phyloP scores from a whole-genome alignment of 2,888 invertebrate species.

The Netelia fuscicornis region DNA sequence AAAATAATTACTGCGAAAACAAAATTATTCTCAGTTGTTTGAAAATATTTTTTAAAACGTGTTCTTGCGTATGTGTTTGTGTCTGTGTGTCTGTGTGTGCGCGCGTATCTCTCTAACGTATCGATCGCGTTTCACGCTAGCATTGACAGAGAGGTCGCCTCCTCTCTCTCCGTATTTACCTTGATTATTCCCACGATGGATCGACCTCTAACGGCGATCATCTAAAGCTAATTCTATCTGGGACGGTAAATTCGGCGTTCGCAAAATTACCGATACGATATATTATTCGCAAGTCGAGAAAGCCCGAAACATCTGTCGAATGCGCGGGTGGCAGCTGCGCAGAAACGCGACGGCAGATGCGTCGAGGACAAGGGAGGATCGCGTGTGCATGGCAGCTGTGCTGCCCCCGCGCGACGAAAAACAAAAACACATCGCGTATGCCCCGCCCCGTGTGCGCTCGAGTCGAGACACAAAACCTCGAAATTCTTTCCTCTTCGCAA shows the following conservation, averaged over 20 bases:
- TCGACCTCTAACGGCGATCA: constrained; percentile 74
- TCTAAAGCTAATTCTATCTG: constrained; percentile 51
- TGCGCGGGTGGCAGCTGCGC: constrained; percentile 77
- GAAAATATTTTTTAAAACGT: too few relatives aligned
- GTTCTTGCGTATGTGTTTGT: not conserved
- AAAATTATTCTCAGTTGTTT: not conserved
- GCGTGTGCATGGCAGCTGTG: constrained; percentile 67
- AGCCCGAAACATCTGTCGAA: constrained; percentile 67
- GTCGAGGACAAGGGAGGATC: constrained; percentile 40
- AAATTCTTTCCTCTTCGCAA: too few relatives aligned
- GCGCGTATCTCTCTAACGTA: not conserved
- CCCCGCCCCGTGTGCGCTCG: too few relatives aligned
- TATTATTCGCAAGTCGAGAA: constrained; percentile 25
- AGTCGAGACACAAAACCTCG: too few relatives aligned
- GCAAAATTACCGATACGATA: constrained; percentile 11
- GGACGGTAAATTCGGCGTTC: not conserved
- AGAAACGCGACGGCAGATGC: constrained; percentile 77
- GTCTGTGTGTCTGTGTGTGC: not conserved
- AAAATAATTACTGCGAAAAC: not conserved
- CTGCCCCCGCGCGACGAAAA: too few relatives aligned
- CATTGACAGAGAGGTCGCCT: constrained; percentile 83
- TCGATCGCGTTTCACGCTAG: constrained; percentile 74
- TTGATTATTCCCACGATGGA: constrained; percentile 82
- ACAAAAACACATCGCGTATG: too few relatives aligned
- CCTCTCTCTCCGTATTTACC: constrained; percentile 84